Conservation (phyloP, 92 coral and sea anemone species). For the Phymanthus crucifer region DNA sequence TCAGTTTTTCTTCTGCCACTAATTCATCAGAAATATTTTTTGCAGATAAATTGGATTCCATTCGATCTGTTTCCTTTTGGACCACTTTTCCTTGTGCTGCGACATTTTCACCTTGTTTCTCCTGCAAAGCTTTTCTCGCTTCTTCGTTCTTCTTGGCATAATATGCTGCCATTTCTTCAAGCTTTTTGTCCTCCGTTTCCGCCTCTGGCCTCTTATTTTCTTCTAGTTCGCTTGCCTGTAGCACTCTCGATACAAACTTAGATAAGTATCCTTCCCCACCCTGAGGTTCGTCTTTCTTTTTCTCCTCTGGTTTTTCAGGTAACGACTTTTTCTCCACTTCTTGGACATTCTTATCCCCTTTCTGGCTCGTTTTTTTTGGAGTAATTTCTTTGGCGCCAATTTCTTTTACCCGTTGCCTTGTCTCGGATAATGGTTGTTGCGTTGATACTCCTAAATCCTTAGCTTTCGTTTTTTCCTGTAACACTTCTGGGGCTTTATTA, state of each 20-base stretch:
- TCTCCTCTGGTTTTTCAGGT: neutral
- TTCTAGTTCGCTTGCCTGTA: slow-evolving; percentile 6
- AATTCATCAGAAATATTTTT: neutral
- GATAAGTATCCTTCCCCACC: slow-evolving; percentile 15
- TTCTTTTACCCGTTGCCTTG: no score
- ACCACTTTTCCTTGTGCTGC: slow-evolving; percentile 12
- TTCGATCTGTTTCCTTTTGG: neutral
- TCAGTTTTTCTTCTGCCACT: neutral
- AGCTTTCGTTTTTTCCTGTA: no score
- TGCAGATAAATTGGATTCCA: no score
- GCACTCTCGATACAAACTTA: neutral
- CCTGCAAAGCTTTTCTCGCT: slow-evolving; percentile 4
- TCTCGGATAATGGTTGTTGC: no score
- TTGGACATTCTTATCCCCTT: neutral
- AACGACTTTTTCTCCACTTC: neutral
- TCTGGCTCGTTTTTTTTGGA: neutral
- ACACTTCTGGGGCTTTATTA: no score
- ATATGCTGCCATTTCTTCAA: slow-evolving; percentile 20
- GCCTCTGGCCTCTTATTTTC: neutral
- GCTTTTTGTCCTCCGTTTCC: neutral
- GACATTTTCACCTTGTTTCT: neutral
- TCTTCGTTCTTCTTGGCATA: slow-evolving; percentile 29
- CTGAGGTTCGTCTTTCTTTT: neutral
- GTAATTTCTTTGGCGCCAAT: neutral
- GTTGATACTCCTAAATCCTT: no score